A percentile compares a stretch with the other conserved stretches of the same genome.
Evolutionary conservation across 2,797 vertebrate species (phyloP).

Genomic region (Squalus acanthias): DNA sequence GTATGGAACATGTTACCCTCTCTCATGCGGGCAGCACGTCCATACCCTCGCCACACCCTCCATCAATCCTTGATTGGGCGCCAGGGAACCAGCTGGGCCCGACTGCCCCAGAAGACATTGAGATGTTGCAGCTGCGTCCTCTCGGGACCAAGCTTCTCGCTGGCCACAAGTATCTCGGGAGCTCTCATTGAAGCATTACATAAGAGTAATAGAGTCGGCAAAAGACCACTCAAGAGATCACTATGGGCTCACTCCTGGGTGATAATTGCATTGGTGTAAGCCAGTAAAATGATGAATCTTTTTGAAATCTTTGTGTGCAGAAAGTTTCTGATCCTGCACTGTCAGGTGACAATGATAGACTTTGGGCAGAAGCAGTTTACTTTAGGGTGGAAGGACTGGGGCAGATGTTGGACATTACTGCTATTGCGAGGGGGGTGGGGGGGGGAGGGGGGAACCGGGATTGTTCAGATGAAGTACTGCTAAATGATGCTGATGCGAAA

Average conservation of each 20-base stretch:
- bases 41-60: background rate
- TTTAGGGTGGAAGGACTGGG: background rate
- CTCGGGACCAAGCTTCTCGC: background rate
- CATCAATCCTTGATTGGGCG: background rate
- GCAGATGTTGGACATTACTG: background rate
- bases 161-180: background rate
- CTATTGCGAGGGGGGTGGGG: too few relatives aligned
- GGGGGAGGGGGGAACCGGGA: background rate
- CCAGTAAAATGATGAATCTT: background rate
- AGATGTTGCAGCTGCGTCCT: background rate
- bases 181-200: background rate
- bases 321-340: background rate
- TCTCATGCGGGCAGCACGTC: background rate
- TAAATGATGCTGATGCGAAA: background rate
- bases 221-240: background rate
- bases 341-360: background rate
- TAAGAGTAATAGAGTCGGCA: background rate
- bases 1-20: background rate
- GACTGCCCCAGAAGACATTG: background rate
- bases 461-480: background rate
- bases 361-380: background rate
- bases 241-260: background rate
- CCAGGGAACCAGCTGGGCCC: background rate
- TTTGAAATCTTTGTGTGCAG: background rate
- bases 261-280: background rate